Conservation (phyloP, 2,888 invertebrate genomes). For the Netelia virgata region DNA sequence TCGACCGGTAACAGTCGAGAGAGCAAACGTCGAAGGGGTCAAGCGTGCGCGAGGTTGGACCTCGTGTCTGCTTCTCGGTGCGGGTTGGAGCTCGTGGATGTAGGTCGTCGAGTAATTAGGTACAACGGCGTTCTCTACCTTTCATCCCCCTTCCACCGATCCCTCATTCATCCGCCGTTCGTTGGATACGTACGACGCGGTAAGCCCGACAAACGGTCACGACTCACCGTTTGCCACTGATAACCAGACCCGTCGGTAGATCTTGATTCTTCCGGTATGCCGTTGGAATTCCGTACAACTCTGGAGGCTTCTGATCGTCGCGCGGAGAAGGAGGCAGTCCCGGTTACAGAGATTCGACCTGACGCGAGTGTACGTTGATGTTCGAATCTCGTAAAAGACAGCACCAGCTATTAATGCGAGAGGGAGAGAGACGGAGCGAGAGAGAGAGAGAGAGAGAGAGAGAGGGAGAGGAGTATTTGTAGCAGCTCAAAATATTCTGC, state of each 20-base stretch:
- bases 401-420: background rate
- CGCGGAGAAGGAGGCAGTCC: conserved; percentile 12
- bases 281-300: background rate
- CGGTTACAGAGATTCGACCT: conserved; percentile 23
- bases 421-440: background rate
- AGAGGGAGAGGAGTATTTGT: too few relatives aligned
- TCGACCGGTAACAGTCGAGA: conserved; percentile 33
- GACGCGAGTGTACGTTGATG: conserved; percentile 29
- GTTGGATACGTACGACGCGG: conserved; percentile 41
- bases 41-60: conserved; percentile 37
- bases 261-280: conserved; percentile 23
- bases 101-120: conserved; percentile 70
- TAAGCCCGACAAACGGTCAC: conserved; percentile 52
- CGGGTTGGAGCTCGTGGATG: conserved; percentile 52
- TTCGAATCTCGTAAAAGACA: conserved; percentile 53
- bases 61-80: conserved; percentile 2
- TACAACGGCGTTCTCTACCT: conserved; percentile 61
- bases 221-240: conserved; percentile 38
- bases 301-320: conserved; percentile 10
- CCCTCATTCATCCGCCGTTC: background rate
- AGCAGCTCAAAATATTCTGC: too few relatives aligned
- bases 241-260: conserved; percentile 16
- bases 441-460: too few relatives aligned
- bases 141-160: conserved; percentile 30
- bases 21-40: conserved; percentile 51